Percentiles rank a stretch among this genome's conserved stretches.
These are phyloP conservation scores for Riparia riparia DNA, from an alignment of 2,113 vertebrate genomes.

Conservation along the genomic window DNA sequence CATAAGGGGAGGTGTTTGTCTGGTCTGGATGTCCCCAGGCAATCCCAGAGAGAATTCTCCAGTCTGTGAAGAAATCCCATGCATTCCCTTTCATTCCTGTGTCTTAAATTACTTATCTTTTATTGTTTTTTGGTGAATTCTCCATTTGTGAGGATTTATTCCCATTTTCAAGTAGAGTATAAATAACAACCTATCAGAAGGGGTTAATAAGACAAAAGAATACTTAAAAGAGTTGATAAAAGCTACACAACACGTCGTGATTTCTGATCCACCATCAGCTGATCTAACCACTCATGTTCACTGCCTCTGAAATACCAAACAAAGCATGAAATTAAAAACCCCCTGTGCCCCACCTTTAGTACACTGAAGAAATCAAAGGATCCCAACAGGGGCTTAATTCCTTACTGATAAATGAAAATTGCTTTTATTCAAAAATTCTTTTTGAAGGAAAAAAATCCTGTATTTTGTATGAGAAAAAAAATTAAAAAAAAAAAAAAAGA, in stretches of 20 bases:
- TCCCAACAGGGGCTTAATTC: not conserved
- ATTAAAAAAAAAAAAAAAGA: too few species aligned
- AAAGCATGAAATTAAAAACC: conserved; percentile 38
- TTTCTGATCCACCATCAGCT: not conserved
- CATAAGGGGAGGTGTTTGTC: not conserved
- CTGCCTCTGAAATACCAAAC: conserved; percentile 6
- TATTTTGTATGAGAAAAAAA: not conserved
- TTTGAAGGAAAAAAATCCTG: not conserved
- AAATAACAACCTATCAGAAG: not conserved
- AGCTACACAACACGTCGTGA: not conserved
- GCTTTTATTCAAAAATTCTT: conserved; percentile 8
- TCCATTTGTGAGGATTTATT: not conserved
- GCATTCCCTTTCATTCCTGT: not conserved
- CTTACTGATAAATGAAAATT: not conserved
- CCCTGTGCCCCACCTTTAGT: not conserved
- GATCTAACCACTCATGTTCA: not conserved
- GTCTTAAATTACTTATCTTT: not conserved
- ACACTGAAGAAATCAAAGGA: conserved; percentile 40
- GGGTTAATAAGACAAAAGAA: not conserved
- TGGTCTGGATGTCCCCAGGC: not conserved
- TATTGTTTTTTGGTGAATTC: not conserved
- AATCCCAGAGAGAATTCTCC: not conserved
- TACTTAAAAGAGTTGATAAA: not conserved
- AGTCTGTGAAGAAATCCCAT: not conserved
- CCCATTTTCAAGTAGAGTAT: not conserved